These are phyloP conservation scores for Plutomurus gul DNA, from an alignment of 1,140 invertebrate genomes.

Conservation along the genomic window DNA sequence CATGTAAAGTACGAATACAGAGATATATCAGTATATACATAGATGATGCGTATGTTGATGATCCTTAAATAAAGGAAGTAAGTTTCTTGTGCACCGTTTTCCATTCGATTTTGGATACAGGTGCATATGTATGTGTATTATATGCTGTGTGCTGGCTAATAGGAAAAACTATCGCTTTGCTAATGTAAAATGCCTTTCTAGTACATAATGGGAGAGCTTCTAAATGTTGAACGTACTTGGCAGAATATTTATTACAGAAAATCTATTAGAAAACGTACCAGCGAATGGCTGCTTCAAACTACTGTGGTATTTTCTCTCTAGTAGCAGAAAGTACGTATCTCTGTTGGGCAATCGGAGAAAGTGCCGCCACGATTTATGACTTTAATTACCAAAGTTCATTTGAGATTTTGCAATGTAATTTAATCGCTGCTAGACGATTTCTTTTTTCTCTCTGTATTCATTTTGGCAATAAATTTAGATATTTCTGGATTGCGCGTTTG, in stretches of 20 bases:
- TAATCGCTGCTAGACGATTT: neutral
- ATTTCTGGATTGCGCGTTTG: neutral
- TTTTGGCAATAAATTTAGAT: too few species aligned
- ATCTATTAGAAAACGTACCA: neutral
- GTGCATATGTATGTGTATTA: too few species aligned
- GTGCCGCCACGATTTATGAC: neutral
- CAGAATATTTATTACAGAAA: slow-evolving; percentile 8
- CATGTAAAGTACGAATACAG: too few species aligned
- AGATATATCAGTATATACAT: too few species aligned
- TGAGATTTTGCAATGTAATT: slow-evolving; percentile 14
- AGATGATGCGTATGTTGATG: too few species aligned
- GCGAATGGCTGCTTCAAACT: too few species aligned
- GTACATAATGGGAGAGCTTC: neutral
- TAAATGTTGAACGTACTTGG: neutral
- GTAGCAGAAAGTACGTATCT: neutral
- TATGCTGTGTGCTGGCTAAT: neutral
- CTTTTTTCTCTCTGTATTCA: too few species aligned
- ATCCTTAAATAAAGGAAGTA: too few species aligned
- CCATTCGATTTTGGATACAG: too few species aligned
- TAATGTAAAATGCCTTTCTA: neutral
- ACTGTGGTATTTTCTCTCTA: neutral
- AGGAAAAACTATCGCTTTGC: neutral
- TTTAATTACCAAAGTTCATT: slow-evolving; percentile 19
- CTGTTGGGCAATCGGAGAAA: neutral
- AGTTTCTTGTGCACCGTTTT: too few species aligned